Evolutionary conservation across 2,888 invertebrate genomes (phyloP).

Genomic region (Drosophila testacea): DNA sequence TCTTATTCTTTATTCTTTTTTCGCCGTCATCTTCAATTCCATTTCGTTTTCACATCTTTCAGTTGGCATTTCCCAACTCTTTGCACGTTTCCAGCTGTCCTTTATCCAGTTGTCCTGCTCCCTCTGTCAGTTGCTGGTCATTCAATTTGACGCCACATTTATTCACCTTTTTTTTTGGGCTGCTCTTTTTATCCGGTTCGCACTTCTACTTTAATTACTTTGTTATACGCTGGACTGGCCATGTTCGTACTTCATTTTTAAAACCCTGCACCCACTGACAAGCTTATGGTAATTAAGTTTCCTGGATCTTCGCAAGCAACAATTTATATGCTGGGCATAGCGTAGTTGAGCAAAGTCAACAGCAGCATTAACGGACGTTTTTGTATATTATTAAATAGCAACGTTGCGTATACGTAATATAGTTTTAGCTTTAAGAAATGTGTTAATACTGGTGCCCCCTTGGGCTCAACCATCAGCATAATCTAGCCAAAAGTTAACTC

Average conservation of each 20-base stretch:
- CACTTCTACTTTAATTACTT: slow-evolving; percentile 63
- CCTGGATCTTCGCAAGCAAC: too few relatives aligned
- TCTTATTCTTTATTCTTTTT: slow-evolving; percentile 37
- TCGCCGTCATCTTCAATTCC: slow-evolving; percentile 68
- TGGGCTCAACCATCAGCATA: slow-evolving; percentile 20
- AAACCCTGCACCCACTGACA: neutral
- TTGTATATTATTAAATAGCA: slow-evolving; percentile 9
- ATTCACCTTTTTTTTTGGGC: slow-evolving; percentile 53
- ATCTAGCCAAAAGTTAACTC: slow-evolving; percentile 20
- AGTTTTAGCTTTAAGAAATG: slow-evolving; percentile 8
- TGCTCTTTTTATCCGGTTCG: slow-evolving; percentile 24
- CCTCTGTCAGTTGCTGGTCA: slow-evolving; percentile 51
- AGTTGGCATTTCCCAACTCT: slow-evolving; percentile 23
- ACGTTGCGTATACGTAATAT: slow-evolving; percentile 52
- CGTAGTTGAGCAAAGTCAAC: slow-evolving; percentile 2
- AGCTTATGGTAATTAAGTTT: neutral
- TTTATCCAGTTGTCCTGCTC: neutral
- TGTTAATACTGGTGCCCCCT: slow-evolving; percentile 34
- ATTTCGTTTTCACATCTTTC: slow-evolving; percentile 47
- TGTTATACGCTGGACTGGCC: slow-evolving; percentile 38
- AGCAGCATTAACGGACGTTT: neutral
- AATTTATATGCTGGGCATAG: neutral
- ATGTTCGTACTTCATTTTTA: neutral
- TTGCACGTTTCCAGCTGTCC: slow-evolving; percentile 15
- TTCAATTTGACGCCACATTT: slow-evolving; percentile 79